phyloP scores from a whole-genome alignment of 2,113 vertebrate genomes.

The Gymnogyps californianus region DNA sequence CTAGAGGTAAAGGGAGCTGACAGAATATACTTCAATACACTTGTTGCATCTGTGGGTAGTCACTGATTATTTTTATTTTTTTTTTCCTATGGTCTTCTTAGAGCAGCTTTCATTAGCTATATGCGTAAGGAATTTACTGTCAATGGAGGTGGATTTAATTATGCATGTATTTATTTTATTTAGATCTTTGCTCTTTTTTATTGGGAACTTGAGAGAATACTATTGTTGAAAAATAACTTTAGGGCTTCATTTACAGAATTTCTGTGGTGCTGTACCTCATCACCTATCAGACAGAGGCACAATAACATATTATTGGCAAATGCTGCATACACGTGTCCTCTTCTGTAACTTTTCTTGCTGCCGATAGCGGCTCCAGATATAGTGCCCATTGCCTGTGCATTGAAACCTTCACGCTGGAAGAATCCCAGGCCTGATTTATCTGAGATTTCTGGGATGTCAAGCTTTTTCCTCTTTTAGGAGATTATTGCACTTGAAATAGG shows the following conservation, averaged over 20 bases:
- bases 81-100: not conserved
- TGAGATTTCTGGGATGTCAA: not conserved
- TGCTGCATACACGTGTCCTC: fast-evolving
- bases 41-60: not conserved
- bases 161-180: not conserved
- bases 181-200: not conserved
- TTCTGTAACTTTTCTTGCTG: not conserved
- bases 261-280: not conserved
- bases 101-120: not conserved
- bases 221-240: not conserved
- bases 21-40: too few relatives aligned
- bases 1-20: not conserved
- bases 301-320: not conserved
- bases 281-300: not conserved
- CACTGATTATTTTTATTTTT: not conserved
- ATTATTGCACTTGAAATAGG: not conserved
- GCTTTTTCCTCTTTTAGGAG: not conserved
- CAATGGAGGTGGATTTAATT: not conserved
- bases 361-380: not conserved
- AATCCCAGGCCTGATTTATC: not conserved
- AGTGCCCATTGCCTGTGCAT: not conserved
- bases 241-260: not conserved
- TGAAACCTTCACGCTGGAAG: not conserved
- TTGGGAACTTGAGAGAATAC: not conserved
- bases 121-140: not conserved